phyloP scores from a whole-genome alignment of 2,888 invertebrate species.

The Eupeodes latifasciatus region DNA sequence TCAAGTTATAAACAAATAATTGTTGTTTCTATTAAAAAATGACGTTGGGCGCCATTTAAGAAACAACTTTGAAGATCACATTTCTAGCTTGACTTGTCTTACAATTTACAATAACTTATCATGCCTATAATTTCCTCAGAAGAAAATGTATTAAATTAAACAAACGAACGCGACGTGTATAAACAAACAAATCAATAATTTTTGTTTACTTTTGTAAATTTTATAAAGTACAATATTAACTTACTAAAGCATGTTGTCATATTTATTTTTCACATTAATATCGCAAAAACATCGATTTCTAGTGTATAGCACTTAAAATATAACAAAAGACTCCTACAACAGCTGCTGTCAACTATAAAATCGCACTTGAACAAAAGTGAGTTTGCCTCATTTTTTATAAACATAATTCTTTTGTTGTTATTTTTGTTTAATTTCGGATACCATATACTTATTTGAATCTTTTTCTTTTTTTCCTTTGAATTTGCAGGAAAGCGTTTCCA shows the following conservation, averaged over 20 bases:
- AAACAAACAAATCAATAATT: no score
- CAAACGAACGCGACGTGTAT: no score
- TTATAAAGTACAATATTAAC: no score
- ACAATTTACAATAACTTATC: neutral
- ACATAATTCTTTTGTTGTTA: neutral
- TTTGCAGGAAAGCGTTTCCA: slow-evolving; percentile 65
- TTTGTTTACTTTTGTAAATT: no score
- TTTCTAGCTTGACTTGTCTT: no score
- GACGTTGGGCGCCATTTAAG: slow-evolving; percentile 17
- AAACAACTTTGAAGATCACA: neutral
- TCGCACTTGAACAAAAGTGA: slow-evolving; percentile 68
- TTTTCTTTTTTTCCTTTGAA: slow-evolving; percentile 17
- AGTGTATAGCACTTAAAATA: slow-evolving; percentile 15
- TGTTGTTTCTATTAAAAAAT: neutral
- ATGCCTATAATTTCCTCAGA: no score
- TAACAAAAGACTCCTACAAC: slow-evolving; percentile 35
- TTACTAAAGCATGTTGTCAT: slow-evolving; percentile 19
- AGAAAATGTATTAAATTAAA: no score
- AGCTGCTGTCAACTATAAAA: slow-evolving; percentile 18
- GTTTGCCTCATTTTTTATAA: slow-evolving; percentile 26
- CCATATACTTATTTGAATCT: slow-evolving; percentile 30
- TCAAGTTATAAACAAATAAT: neutral
- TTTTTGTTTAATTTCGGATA: neutral
- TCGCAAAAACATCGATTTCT: slow-evolving; percentile 24
- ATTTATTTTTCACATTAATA: neutral